Base-by-base conservation (phyloP, 2,797 vertebrate species). In the Hydrolagus colliei region DNA sequence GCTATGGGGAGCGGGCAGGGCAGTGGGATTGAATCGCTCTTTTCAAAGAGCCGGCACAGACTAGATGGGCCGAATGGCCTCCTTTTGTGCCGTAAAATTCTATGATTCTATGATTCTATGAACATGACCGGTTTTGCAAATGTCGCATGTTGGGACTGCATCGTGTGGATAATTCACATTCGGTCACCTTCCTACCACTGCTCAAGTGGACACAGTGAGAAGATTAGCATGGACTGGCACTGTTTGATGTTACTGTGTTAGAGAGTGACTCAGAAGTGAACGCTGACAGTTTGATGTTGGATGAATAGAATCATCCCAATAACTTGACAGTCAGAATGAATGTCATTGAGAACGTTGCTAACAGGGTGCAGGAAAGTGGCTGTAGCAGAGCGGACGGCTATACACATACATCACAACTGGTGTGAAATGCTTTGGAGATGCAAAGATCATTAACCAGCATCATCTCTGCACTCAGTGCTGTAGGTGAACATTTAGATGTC, bases 161-260 rank as follows among this genome's bases (percentile, higher is more conserved):
- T 52, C 0, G 41, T 52, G 41, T 6, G 6, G 41, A 3, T 52
- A 52, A 52, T 52, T 52, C 14, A 8, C 16, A 32, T 80, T 20
- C 9, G 10, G 62, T 65, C 11, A 65, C 13, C 20, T 80, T 65
- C 77, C 62, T 16, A 32, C 77, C 73, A 65, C 77, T 63, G 61
- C 32, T 80, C 77, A 80, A 22, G 41, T 63, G 76, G 61, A 18
- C 59, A 79, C 10, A 22, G 59, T 62, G 10, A 63, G 59, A 65
- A 80, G 77, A 65, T 80, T 65, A 65, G 14, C 61, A 14, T 80
- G 77, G 22, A 80, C 62, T 80, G 77, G 22, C 59, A 32, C 77
- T 80, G 77, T 3, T 65, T 63, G 22, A 27, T 65, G 77, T 32
- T 62, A 65, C 22, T 27, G 7, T 80, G 77, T 80, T 80, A 65